Conservation (phyloP, 92 coral and sea anemone species). For the Epizoanthus ramosus region DNA sequence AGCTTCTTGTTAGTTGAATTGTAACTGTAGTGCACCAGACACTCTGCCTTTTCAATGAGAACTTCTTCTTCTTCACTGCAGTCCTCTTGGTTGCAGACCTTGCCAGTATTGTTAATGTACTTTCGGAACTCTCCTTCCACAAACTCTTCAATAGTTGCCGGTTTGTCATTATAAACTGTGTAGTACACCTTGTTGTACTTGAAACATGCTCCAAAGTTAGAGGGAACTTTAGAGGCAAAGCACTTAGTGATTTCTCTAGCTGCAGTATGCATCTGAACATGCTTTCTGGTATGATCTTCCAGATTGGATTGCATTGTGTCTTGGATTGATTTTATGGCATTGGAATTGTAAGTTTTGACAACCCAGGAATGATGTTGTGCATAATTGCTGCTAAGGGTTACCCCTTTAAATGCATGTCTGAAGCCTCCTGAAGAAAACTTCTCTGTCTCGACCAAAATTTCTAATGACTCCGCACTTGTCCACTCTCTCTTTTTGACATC, state of each 20-base stretch:
- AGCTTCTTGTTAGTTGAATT: neutral
- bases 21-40: conserved; percentile 27
- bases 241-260: conserved; percentile 11
- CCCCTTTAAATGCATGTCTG: too few relatives aligned
- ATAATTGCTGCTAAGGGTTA: too few relatives aligned
- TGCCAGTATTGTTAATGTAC: conserved; percentile 35
- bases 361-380: too few relatives aligned
- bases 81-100: neutral
- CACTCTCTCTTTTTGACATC: too few relatives aligned
- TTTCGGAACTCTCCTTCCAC: conserved; percentile 35
- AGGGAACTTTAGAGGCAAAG: conserved; percentile 36
- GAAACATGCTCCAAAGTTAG: conserved; percentile 17
- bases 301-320: too few relatives aligned
- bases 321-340: too few relatives aligned
- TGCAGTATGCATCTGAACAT: conserved; percentile 35
- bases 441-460: too few relatives aligned
- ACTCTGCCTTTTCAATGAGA: conserved; percentile 22
- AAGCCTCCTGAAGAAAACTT: too few relatives aligned
- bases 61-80: neutral
- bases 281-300: conserved; percentile 41
- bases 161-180: neutral
- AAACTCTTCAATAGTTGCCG: conserved; percentile 37
- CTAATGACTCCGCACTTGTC: too few relatives aligned
- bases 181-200: conserved; percentile 26
- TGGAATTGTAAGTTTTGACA: too few relatives aligned